These are phyloP conservation scores for Neolamprologus toae DNA, from an alignment of 2,113 vertebrate species.

Conservation along the genomic window DNA sequence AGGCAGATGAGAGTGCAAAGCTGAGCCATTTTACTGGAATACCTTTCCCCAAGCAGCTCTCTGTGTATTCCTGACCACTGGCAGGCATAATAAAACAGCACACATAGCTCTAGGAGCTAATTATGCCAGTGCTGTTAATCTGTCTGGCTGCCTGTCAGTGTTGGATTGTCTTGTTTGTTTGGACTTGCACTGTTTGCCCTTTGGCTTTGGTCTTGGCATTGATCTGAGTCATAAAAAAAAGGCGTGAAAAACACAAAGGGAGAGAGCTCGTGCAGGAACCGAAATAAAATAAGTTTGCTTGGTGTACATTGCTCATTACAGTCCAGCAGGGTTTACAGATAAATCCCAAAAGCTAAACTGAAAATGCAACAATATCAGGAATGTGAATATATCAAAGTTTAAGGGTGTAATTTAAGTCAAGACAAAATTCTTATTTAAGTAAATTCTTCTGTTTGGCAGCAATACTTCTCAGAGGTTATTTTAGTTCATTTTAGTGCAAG, in stretches of 20 bases:
- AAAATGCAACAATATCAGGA: not conserved
- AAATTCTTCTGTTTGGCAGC: not conserved
- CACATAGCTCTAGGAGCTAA: conserved; percentile 21
- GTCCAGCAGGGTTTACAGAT: not conserved
- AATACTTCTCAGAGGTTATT: not conserved
- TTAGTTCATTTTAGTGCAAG: not conserved
- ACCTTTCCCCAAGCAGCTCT: not conserved
- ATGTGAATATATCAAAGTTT: not conserved
- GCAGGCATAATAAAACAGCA: conserved; percentile 10
- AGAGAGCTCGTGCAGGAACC: not conserved
- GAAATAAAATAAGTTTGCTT: not conserved
- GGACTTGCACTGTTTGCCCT: conserved; percentile 8
- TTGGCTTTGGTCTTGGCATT: not conserved
- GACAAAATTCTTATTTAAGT: not conserved
- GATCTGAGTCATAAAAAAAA: not conserved
- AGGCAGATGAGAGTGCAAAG: not conserved
- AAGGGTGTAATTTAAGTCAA: not conserved
- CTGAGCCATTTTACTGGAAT: not conserved
- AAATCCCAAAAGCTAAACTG: not conserved
- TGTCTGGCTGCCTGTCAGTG: conserved; percentile 1
- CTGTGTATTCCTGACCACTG: not conserved
- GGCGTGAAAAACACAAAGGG: not conserved
- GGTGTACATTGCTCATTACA: not conserved
- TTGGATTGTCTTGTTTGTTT: conserved; percentile 23
- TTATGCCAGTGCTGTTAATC: conserved; percentile 22